Evolutionary conservation across 2,888 invertebrate species (phyloP), one percentile per base, ranked within the genome.

Genomic region (Tiphia femorata): DNA sequence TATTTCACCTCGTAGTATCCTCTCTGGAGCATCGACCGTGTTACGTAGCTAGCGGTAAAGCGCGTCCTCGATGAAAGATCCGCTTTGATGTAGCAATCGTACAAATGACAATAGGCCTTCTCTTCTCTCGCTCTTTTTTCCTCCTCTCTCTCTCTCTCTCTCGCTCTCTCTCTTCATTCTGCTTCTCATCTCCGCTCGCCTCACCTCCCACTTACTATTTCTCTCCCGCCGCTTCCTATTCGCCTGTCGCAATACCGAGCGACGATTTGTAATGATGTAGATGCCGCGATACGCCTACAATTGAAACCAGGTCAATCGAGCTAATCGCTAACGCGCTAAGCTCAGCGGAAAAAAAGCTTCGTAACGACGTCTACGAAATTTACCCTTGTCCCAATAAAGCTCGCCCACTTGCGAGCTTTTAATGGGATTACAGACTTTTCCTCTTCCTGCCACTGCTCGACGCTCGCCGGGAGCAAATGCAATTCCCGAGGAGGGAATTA

Each of bases 221-320:
- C n/a, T n/a, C n/a, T n/a, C n/a, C n/a, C n/a, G n/a, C n/a, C n/a
- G n/a, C n/a, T n/a, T n/a, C n/a, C n/a, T n/a, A n/a, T n/a, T n/a
- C n/a, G n/a, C n/a, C n/a, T n/a, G n/a, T n/a, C n/a, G n/a, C n/a
- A 40, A 49, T 38, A 16, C 40, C 30, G 14, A 27, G 29, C 21
- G 33, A 40, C 44, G 23, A 53, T 50, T 61, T 37, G 6, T 35
- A 33, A 40, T 27, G 52, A 40, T 29, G n/a, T n/a, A n/a, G 44
- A 56, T 51, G 42, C 44, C 38, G 30, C 29, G 50, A 62, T 58
- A 63, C 55, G 55, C 55, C 52, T 38, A 64, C 58, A 23, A 20
- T 14, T 20, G 21, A 27, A 19, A 46, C 20, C 35, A 14, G 21
- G 27, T 43, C 29, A 43, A 58, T 62, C 62, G 25, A 33, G 14